phyloP scores from a whole-genome alignment of 2,797 vertebrate species.

The Gila robusta region DNA sequence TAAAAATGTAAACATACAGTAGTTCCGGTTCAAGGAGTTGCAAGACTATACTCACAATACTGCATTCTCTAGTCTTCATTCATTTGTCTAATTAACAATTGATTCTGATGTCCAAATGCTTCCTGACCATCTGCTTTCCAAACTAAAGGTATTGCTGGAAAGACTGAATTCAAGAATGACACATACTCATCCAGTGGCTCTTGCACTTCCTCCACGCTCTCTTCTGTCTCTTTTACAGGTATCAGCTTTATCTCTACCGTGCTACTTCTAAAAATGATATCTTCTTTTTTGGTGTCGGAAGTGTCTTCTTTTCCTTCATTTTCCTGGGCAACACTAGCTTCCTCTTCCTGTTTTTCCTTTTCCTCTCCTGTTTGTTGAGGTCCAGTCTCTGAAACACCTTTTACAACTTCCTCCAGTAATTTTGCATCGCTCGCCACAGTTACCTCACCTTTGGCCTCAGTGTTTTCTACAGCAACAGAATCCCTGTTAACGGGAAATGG shows the following conservation, averaged over 20 bases:
- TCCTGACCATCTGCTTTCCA: background rate
- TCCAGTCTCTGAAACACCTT: slow-evolving; percentile 50
- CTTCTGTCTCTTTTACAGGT: slow-evolving; percentile 34
- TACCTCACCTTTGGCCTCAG: slow-evolving; percentile 45
- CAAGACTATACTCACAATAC: background rate
- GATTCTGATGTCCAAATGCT: background rate
- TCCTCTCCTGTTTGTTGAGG: slow-evolving; percentile 36
- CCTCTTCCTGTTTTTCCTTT: slow-evolving; percentile 15
- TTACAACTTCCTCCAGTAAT: slow-evolving; percentile 48
- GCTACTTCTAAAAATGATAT: slow-evolving; percentile 15
- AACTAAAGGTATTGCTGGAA: background rate
- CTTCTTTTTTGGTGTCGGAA: slow-evolving; percentile 49
- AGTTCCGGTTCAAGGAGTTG: background rate
- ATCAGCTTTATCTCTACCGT: slow-evolving; percentile 28
- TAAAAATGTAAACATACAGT: too few relatives aligned
- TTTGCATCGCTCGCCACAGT: slow-evolving; percentile 41
- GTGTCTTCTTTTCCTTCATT: slow-evolving; percentile 23
- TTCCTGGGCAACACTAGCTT: slow-evolving; percentile 7
- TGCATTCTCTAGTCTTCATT: too few relatives aligned
- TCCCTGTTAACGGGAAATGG: slow-evolving; percentile 61
- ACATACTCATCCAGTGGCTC: slow-evolving; percentile 69
- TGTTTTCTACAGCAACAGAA: slow-evolving; percentile 46
- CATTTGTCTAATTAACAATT: background rate
- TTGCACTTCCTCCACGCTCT: slow-evolving; percentile 21
- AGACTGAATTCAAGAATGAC: background rate